A percentile compares a stretch with the other conserved stretches of the same genome.
These are phyloP conservation scores for Steromphala cineraria DNA, from an alignment of 2,888 invertebrate species.

Conservation along the genomic window DNA sequence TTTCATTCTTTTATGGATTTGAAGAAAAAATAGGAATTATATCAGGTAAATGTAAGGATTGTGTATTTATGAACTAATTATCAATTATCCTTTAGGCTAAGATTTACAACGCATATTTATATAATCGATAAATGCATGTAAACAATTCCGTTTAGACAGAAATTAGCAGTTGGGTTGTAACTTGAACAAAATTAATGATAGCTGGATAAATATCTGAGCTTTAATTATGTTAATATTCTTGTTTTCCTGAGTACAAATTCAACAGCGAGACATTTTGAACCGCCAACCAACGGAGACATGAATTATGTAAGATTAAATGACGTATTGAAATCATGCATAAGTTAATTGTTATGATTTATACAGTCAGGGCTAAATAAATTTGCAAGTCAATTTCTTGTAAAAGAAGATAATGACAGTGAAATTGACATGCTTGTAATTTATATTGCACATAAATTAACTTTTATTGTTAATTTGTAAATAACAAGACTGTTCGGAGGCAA, in stretches of 20 bases:
- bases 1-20: too few species aligned
- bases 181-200: neutral
- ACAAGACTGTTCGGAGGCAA: neutral
- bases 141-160: too few species aligned
- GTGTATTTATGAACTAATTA: too few species aligned
- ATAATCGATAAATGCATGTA: too few species aligned
- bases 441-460: conserved; percentile 16
- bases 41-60: too few species aligned
- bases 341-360: conserved; percentile 19
- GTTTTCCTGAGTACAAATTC: neutral
- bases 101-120: too few species aligned
- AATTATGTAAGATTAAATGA: conserved; percentile 13
- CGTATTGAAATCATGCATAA: neutral
- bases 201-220: neutral
- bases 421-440: conserved; percentile 9
- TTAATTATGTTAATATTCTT: conserved; percentile 6
- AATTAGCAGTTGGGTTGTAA: neutral
- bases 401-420: conserved; percentile 3
- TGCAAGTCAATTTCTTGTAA: neutral
- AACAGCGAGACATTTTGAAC: neutral
- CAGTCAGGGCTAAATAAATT: neutral
- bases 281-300: neutral
- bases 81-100: too few species aligned
- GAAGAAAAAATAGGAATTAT: too few species aligned
- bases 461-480: conserved; percentile 20